These are phyloP conservation scores for Neolamprologus modestus DNA, from an alignment of 2,113 vertebrate species.

Conservation along the genomic window DNA sequence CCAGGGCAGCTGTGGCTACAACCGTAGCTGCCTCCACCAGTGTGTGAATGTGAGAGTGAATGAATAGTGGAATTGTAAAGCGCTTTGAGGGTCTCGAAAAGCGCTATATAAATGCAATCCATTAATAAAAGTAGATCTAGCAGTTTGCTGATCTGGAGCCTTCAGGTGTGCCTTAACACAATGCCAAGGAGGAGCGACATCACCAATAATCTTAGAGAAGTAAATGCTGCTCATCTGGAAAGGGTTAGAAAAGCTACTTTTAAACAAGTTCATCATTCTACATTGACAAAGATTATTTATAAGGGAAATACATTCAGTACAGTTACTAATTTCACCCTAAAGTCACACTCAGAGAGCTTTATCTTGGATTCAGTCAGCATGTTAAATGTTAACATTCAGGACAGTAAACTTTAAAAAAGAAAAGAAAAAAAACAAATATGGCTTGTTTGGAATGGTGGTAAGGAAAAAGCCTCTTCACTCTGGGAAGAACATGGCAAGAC, in stretches of 20 bases:
- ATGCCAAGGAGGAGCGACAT: background rate
- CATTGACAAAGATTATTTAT: background rate
- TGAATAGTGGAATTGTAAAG: background rate
- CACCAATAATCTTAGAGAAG: background rate
- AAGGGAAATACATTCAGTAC: background rate
- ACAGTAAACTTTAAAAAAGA: background rate
- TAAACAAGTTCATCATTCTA: background rate
- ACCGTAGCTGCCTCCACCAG: background rate
- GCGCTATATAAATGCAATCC: background rate
- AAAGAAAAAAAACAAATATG: background rate
- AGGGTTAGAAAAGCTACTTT: background rate
- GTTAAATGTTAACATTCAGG: background rate
- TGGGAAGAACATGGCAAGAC: background rate
- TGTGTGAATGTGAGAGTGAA: accelerated
- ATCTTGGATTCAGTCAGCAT: background rate
- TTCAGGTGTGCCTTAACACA: background rate
- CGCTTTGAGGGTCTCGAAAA: accelerated
- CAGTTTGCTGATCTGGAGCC: background rate
- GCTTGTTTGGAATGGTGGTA: background rate
- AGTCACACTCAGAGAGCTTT: background rate
- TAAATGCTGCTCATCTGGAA: background rate
- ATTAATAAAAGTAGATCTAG: background rate
- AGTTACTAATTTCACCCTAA: background rate
- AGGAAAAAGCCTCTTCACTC: background rate
- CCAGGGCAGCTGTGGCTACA: background rate